Evolutionary conservation across 1,140 invertebrate species (phyloP), one percentile per base, ranked within the genome.

Genomic region (Oedothorax gibbosus): DNA sequence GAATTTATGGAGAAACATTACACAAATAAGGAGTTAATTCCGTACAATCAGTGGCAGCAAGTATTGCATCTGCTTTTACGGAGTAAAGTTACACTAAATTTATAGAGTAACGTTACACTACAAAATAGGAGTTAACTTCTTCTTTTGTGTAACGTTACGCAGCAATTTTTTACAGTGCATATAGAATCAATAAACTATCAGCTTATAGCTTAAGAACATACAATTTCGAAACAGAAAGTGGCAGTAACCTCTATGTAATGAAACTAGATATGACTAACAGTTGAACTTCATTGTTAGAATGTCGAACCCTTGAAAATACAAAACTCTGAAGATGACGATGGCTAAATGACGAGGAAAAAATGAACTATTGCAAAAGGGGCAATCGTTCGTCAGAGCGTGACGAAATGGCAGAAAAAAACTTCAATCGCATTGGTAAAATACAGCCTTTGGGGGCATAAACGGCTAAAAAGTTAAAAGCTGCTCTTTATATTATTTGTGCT

Each of bases 201-300:
- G n/a, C 50, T 12, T 53, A 50, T 51, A 71, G 12, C 18, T 21
- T 12, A 51, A 71, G 7, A 11, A n/a, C 68, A 14, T 3, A 7
- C 69, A 71, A 71, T 71, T 71, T 51, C n/a, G 50, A 71, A 71
- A 71, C 20, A 15, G 69, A 71, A 71, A 71, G 69, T 71, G 69
- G 69, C 69, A 71, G 49, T 71, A 51, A 71, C 69, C 69, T 53
- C 69, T 11, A 9, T 14, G 49, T 18, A 49, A 54, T n/a, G 51
- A 21, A 12, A 9, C 49, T 53, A 11, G 18, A 14, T 7, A 18
- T 15, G n/a, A 51, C 49, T 49, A 71, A 54, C 69, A 71, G 11
- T 71, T 71, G 68, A 71, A 71, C 68, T 71, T 14, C 50, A 71
- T 71, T 71, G 68, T 71, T 71, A 6, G 68, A 51, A 15, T 71